phyloP scores from a whole-genome alignment of 2,797 vertebrate genomes.

The Epinephelus awoara region DNA sequence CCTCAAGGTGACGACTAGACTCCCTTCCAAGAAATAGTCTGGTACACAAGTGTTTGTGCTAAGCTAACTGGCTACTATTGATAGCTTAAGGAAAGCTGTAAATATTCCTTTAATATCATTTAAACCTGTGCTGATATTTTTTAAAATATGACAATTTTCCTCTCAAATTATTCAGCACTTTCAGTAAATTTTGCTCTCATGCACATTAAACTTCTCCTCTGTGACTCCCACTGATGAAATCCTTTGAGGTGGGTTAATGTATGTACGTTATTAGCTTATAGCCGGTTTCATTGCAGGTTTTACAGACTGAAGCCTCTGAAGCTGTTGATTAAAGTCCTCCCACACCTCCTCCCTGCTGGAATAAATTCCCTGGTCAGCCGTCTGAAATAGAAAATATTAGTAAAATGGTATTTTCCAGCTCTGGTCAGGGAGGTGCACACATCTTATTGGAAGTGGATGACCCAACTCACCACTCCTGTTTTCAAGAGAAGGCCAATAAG shows the following conservation, averaged over 20 bases:
- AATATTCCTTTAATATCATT: no score
- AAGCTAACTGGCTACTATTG: background rate
- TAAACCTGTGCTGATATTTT: no score
- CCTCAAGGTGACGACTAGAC: background rate
- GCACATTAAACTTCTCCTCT: conserved; percentile 48
- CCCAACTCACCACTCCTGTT: conserved; percentile 39
- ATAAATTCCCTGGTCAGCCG: conserved; percentile 53
- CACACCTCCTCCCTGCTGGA: conserved; percentile 41
- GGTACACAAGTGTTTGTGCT: background rate
- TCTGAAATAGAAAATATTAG: conserved; percentile 62
- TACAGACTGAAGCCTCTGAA: conserved; percentile 62
- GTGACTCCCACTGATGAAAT: conserved; percentile 55
- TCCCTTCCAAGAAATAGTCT: background rate
- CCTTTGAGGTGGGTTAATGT: conserved; percentile 52
- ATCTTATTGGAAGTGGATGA: conserved; percentile 44
- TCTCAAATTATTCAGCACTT: conserved; percentile 9
- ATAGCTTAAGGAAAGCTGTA: background rate
- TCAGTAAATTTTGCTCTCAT: conserved; percentile 4
- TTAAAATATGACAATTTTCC: conserved; percentile 5
- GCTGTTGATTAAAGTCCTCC: conserved; percentile 73
- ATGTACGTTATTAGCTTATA: conserved; percentile 60
- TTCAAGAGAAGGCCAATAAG: conserved; percentile 51
- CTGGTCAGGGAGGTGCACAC: conserved; percentile 42
- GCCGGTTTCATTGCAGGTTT: conserved; percentile 59
- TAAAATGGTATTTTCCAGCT: conserved; percentile 54